Evolutionary conservation across 2,888 invertebrate genomes (phyloP), one percentile per base, ranked within the genome.

Genomic region (Eilema sororculum): DNA sequence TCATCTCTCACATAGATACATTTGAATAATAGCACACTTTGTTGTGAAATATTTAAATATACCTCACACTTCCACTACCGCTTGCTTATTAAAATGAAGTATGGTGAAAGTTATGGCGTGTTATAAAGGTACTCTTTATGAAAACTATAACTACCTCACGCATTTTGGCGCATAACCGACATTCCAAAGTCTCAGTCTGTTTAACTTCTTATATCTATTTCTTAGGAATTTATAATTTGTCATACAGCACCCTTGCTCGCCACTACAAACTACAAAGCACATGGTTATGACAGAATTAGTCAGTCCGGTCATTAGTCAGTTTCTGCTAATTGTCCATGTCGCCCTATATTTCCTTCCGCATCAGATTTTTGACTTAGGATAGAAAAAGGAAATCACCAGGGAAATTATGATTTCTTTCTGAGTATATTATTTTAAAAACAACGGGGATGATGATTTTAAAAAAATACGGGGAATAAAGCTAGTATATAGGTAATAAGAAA

Each of bases 341-440:
- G 82, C 78, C 85, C 84, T 80, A 81, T 78, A 86, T 82, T 80
- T 83, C 72, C 85, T 84, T 87, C 83, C 84, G 83, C 70, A 69
- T 22, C 69, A 65, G 28, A 60, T 58, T 60, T 65, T 74, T 74
- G 10, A 22, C 9, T 16, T 28, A 28, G 28, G 5, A 28, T 28
- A 41, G 46, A 46, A 37, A 37, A 37, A 37, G 12, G 9, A 33
- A 33, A 37, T 37, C 37, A 12, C 2, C 12, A 37, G 37, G 37
- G 3, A 37, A 13, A 37, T 37, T 37, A 10, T 37, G 0, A 28
- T 28, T 28, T 28, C 28, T n/a, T n/a, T n/a, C n/a, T n/a, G n/a
- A n/a, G n/a, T n/a, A n/a, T n/a, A n/a, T n/a, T n/a, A n/a, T n/a
- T n/a, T n/a, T n/a, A n/a, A n/a, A n/a, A n/a, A n/a, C n/a, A n/a